Conservation (phyloP, 2,888 invertebrate genomes). For the Perdita meconis region DNA sequence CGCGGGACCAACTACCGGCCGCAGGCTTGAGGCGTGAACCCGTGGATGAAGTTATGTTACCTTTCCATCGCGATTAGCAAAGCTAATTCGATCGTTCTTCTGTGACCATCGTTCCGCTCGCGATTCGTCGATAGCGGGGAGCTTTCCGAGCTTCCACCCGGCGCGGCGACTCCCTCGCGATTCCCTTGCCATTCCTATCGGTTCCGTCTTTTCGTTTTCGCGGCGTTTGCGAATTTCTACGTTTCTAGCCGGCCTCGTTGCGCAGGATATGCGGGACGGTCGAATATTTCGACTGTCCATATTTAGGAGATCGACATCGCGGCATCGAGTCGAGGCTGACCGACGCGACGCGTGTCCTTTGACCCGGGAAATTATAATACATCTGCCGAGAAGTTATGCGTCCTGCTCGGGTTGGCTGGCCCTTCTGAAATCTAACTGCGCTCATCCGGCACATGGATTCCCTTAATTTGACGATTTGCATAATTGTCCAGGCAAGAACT, state of each 20-base stretch:
- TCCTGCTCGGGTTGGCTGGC: slow-evolving; percentile 18
- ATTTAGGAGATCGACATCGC: slow-evolving; percentile 79
- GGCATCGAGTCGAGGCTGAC: slow-evolving; percentile 43
- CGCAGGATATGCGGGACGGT: no score
- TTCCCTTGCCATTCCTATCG: no score
- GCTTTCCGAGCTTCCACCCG: neutral
- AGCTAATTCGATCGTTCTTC: slow-evolving; percentile 75
- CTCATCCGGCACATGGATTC: slow-evolving; percentile 43
- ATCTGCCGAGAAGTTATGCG: slow-evolving; percentile 64
- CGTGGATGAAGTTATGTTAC: slow-evolving; percentile 74
- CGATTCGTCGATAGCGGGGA: neutral
- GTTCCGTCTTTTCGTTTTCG: no score
- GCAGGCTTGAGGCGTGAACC: slow-evolving; percentile 62
- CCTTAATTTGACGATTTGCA: slow-evolving; percentile 53
- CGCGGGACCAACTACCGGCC: slow-evolving; percentile 26
- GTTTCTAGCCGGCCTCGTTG: no score
- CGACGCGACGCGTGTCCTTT: slow-evolving; percentile 56
- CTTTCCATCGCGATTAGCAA: slow-evolving; percentile 80
- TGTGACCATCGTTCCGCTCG: slow-evolving; percentile 7
- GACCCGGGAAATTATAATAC: slow-evolving; percentile 74
- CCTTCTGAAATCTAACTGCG: slow-evolving; percentile 31
- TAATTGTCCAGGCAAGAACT: slow-evolving; percentile 36
- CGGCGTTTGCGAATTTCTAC: no score
- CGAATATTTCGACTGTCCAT: slow-evolving; percentile 75
- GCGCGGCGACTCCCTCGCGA: no score